These are phyloP conservation scores for Aegotheles bennettii DNA, from an alignment of 2,113 vertebrate species.

Conservation along the genomic window DNA sequence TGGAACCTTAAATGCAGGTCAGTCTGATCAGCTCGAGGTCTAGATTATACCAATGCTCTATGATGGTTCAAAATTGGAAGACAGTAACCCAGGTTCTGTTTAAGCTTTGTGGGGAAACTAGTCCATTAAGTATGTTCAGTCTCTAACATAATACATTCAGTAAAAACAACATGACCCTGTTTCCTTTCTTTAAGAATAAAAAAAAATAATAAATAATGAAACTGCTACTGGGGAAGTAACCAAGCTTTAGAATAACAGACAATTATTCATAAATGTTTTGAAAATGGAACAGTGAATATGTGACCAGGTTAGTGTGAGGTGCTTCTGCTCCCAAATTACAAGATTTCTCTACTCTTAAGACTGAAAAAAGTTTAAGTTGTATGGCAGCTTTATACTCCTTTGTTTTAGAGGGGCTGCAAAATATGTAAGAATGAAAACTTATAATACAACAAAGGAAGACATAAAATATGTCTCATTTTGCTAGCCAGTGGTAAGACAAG, in stretches of 20 bases:
- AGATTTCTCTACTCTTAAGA: not conserved
- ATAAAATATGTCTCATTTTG: not conserved
- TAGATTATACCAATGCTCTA: not conserved
- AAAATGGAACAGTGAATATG: not conserved
- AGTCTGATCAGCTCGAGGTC: not conserved
- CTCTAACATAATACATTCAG: not conserved
- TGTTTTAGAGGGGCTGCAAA: not conserved
- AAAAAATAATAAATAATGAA: not conserved
- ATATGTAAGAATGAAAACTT: not conserved
- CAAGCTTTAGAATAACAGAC: not conserved
- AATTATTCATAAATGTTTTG: not conserved
- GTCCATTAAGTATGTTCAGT: not conserved
- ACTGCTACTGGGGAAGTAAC: not conserved
- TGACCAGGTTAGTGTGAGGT: not conserved
- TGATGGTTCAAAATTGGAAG: not conserved
- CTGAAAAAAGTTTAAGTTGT: not conserved
- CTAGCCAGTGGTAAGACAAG: rapidly evolving
- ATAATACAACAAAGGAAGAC: not conserved
- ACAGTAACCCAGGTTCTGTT: not conserved
- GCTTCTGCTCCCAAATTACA: not conserved
- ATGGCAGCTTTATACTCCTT: not conserved
- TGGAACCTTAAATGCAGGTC: not conserved
- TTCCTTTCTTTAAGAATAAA: not conserved
- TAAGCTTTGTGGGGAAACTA: not conserved
- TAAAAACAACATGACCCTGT: not conserved